A percentile compares a stretch with the other conserved stretches of the same genome.
Conservation (phyloP, 2,888 invertebrate species). For the Andrena haemorrhoa region DNA sequence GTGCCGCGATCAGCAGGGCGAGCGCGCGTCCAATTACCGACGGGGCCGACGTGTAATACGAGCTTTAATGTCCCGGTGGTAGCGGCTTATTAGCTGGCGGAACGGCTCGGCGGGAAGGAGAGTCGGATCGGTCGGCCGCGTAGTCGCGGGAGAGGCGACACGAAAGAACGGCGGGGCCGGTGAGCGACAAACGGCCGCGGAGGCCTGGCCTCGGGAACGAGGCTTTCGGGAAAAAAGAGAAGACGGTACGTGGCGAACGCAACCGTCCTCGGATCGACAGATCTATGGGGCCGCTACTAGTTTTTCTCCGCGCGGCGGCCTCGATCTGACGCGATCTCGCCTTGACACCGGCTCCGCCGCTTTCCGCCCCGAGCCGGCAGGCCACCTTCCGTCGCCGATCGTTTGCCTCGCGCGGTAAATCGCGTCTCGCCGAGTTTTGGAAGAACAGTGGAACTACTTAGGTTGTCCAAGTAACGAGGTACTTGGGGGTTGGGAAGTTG, state of each 20-base stretch:
- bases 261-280: constrained; percentile 63
- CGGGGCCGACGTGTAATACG: constrained; percentile 76
- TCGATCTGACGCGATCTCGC: constrained; percentile 77
- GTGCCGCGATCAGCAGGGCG: constrained; percentile 50
- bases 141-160: constrained; percentile 44
- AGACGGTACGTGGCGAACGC: constrained; percentile 56
- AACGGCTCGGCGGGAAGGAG: constrained; percentile 18
- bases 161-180: constrained; percentile 43
- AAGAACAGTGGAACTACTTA: too few relatives aligned
- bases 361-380: constrained; percentile 58
- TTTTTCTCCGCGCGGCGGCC: constrained; percentile 77
- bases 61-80: constrained; percentile 71
- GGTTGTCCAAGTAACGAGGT: too few relatives aligned
- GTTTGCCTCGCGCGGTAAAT: constrained; percentile 72
- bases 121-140: constrained; percentile 29
- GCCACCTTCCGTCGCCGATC: constrained; percentile 45
- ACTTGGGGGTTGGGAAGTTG: too few relatives aligned
- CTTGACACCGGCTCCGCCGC: constrained; percentile 53
- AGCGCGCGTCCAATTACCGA: constrained; percentile 80
- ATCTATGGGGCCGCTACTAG: constrained; percentile 81
- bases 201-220: constrained; percentile 13
- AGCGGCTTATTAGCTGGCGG: constrained; percentile 68
- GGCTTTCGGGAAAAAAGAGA: constrained; percentile 49
- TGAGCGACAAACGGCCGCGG: constrained; percentile 37
- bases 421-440: constrained; percentile 58